Evolutionary conservation across 1,140 invertebrate genomes (phyloP).

Genomic region (Drosophila willistoni): DNA sequence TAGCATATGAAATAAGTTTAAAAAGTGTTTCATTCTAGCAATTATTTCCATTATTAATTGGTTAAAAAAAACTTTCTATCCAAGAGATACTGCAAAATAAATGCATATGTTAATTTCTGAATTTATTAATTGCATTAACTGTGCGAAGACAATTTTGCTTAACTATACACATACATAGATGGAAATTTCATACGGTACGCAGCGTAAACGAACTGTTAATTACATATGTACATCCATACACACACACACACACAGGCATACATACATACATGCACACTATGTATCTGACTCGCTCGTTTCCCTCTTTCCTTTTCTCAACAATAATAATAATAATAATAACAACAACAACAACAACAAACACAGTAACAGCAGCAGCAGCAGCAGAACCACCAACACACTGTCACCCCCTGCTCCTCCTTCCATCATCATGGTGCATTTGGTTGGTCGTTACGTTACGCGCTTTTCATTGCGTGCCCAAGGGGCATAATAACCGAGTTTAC

Average conservation of each 20-base stretch:
- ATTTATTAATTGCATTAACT: too few species aligned
- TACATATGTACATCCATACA: constrained; percentile 43
- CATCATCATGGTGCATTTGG: constrained; percentile 23
- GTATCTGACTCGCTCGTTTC: constrained; percentile 10
- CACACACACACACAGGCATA: background rate
- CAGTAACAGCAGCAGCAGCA: background rate
- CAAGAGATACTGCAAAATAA: too few species aligned
- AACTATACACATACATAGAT: constrained; percentile 29
- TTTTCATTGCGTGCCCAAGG: constrained; percentile 43
- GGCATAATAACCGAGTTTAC: constrained; percentile 27
- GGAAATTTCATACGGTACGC: constrained; percentile 69
- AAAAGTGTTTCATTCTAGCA: too few species aligned
- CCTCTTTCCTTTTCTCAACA: constrained; percentile 1
- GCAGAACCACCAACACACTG: background rate
- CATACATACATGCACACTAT: background rate
- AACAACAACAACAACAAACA: background rate
- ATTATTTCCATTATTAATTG: too few species aligned
- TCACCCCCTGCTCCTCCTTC: background rate
- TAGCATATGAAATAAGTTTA: too few species aligned
- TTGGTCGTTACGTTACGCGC: constrained; percentile 43
- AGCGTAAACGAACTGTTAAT: constrained; percentile 76
- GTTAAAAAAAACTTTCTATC: too few species aligned
- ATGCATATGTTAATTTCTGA: too few species aligned
- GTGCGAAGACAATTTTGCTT: background rate
- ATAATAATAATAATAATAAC: background rate